Percentiles rank a stretch among this genome's conserved stretches.
Conservation (phyloP, 1,140 invertebrate species). For the Probaryconus sp. region DNA sequence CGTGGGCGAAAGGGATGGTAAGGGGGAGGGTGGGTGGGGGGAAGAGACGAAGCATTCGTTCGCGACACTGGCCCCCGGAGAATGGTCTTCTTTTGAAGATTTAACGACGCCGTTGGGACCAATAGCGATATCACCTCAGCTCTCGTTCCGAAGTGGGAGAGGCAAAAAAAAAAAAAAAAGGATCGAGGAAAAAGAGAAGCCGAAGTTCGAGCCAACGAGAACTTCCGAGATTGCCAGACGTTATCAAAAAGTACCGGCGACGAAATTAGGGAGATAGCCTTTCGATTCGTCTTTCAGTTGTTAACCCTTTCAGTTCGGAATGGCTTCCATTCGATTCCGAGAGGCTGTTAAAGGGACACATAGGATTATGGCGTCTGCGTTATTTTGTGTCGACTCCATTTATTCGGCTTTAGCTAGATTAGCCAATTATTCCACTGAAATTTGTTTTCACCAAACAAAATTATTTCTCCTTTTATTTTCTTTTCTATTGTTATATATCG, state of each 20-base stretch:
- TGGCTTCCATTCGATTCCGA: no score
- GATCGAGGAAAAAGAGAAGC: no score
- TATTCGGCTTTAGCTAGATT: no score
- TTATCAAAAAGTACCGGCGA: slow-evolving; percentile 14
- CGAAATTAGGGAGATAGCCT: slow-evolving; percentile 36
- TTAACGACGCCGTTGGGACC: slow-evolving; percentile 49
- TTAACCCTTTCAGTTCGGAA: slow-evolving; percentile 34
- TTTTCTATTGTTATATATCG: no score
- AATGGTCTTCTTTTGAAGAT: slow-evolving; percentile 50
- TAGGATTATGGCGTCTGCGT: no score
- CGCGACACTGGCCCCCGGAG: slow-evolving; percentile 26
- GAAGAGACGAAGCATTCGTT: no score
- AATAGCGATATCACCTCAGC: slow-evolving; percentile 46
- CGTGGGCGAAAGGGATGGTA: slow-evolving; percentile 39
- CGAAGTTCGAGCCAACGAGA: neutral
- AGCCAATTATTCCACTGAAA: no score
- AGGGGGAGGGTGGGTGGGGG: no score
- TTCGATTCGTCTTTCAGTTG: slow-evolving; percentile 29
- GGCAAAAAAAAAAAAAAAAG: slow-evolving; percentile 16
- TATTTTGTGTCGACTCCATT: no score
- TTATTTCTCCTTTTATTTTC: no score
- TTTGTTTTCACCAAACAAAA: no score
- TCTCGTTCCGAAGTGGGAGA: slow-evolving; percentile 7
- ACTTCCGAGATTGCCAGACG: slow-evolving; percentile 4
- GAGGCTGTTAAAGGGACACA: no score